Evolutionary conservation across 2,797 vertebrate species (phyloP).

Genomic region (Tapirus indicus): DNA sequence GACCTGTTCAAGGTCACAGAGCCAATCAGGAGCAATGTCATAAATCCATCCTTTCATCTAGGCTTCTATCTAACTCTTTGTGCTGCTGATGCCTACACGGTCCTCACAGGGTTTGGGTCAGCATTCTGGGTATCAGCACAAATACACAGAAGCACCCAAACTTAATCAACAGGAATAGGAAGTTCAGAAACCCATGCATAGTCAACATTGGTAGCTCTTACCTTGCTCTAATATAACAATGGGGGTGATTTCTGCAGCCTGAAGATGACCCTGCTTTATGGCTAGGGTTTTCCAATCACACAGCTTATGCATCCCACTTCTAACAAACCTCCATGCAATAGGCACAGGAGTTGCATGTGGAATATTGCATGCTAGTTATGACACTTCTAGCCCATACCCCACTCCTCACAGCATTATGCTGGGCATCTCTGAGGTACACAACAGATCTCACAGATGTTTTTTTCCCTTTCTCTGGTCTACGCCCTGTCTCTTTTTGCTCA

Average conservation of each 20-base stretch:
- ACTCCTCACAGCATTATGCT: neutral
- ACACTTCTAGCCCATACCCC: rapidly evolving
- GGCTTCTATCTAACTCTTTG: neutral
- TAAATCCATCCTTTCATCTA: neutral
- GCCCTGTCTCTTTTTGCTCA: neutral
- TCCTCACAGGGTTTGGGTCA: neutral
- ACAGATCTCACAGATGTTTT: neutral
- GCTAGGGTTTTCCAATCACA: neutral
- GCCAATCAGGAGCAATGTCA: neutral
- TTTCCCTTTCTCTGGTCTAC: neutral
- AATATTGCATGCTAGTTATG: rapidly evolving
- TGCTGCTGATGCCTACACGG: neutral
- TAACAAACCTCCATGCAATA: rapidly evolving
- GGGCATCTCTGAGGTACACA: neutral
- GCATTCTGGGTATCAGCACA: neutral
- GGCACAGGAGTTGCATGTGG: neutral
- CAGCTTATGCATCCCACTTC: rapidly evolving
- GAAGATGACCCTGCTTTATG: neutral
- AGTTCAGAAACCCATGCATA: neutral
- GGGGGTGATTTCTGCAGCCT: neutral
- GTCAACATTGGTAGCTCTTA: neutral
- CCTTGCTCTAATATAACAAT: rapidly evolving
- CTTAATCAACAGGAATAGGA: neutral
- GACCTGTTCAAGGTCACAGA: neutral
- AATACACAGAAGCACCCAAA: neutral